Evolutionary conservation across 2,113 vertebrate species (phyloP).

Genomic region (Thomomys bottae): DNA sequence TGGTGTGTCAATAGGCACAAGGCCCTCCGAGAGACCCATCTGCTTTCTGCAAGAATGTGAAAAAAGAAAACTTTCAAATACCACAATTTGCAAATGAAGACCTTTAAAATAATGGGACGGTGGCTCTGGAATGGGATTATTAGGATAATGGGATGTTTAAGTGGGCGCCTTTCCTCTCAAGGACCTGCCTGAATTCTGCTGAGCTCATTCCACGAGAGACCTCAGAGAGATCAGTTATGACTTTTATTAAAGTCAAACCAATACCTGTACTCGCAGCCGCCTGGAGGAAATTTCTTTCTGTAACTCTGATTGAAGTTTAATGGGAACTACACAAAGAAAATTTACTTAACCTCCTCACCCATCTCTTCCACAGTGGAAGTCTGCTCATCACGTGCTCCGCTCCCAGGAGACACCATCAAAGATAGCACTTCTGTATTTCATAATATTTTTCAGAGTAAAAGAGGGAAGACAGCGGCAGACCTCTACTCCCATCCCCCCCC

Average conservation of each 20-base stretch:
- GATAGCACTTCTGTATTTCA: conserved; percentile 82
- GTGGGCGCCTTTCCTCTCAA: conserved; percentile 82
- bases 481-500: too few species aligned
- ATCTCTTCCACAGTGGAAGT: conserved; percentile 82
- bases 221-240: conserved; percentile 85
- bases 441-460: conserved; percentile 79
- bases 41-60: conserved; percentile 78
- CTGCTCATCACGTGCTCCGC: conserved; percentile 80
- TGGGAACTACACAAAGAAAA: conserved; percentile 86
- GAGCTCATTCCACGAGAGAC: conserved; percentile 85
- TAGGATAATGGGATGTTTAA: conserved; percentile 84
- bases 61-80: conserved; percentile 83
- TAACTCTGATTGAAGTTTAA: conserved; percentile 87
- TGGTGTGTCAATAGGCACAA: conserved; percentile 58
- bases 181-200: conserved; percentile 84
- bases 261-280: conserved; percentile 84
- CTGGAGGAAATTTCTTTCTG: conserved; percentile 86
- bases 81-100: conserved; percentile 86
- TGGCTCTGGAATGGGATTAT: conserved; percentile 82
- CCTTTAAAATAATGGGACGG: conserved; percentile 84
- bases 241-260: conserved; percentile 87
- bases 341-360: conserved; percentile 86
- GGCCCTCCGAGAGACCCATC: conserved; percentile 63
- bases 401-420: conserved; percentile 83
- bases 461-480: conserved; percentile 69